A percentile compares a stretch with the other conserved stretches of the same genome.
These are phyloP conservation scores for Notothenia rossii DNA, from an alignment of 2,113 vertebrate species.

Conservation along the genomic window DNA sequence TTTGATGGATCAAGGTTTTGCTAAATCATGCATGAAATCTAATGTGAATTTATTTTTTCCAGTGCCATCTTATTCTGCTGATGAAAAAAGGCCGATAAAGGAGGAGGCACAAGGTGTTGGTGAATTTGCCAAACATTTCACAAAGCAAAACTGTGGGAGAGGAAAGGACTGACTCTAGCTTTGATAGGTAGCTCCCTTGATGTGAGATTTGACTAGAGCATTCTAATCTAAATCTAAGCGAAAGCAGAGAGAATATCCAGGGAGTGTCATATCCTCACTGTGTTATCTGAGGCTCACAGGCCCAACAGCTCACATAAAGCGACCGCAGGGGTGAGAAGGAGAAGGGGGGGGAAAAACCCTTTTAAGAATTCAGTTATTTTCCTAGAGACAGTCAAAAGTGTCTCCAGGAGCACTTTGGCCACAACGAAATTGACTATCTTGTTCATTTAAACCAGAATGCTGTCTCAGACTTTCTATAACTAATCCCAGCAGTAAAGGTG, in stretches of 20 bases:
- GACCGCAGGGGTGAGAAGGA: slow-evolving; percentile 51
- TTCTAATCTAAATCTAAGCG: slow-evolving; percentile 73
- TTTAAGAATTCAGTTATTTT: slow-evolving; percentile 45
- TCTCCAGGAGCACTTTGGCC: slow-evolving; percentile 36
- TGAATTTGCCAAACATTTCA: slow-evolving; percentile 58
- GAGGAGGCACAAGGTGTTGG: slow-evolving; percentile 26
- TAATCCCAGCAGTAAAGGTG: slow-evolving; percentile 12
- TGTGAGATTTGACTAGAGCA: slow-evolving; percentile 66
- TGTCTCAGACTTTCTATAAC: slow-evolving; percentile 14
- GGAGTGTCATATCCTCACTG: slow-evolving; percentile 71
- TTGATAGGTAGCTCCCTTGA: slow-evolving; percentile 76
- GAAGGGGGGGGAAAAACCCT: slow-evolving; percentile 16
- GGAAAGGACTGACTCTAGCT: slow-evolving; percentile 50
- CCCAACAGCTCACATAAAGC: slow-evolving; percentile 63
- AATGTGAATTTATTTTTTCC: slow-evolving; percentile 48
- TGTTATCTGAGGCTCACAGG: slow-evolving; percentile 78
- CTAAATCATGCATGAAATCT: slow-evolving; percentile 52
- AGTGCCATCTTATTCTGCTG: slow-evolving; percentile 55
- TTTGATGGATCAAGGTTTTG: slow-evolving; percentile 54
- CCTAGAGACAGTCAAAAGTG: slow-evolving; percentile 21
- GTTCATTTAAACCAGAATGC: slow-evolving; percentile 20
- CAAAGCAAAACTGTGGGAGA: slow-evolving; percentile 57
- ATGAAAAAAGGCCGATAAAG: neutral
- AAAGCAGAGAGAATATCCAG: slow-evolving; percentile 69
- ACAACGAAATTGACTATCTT: slow-evolving; percentile 35